Evolutionary conservation across 2,888 invertebrate genomes (phyloP).

Genomic region (Yponomeuta sedellus): DNA sequence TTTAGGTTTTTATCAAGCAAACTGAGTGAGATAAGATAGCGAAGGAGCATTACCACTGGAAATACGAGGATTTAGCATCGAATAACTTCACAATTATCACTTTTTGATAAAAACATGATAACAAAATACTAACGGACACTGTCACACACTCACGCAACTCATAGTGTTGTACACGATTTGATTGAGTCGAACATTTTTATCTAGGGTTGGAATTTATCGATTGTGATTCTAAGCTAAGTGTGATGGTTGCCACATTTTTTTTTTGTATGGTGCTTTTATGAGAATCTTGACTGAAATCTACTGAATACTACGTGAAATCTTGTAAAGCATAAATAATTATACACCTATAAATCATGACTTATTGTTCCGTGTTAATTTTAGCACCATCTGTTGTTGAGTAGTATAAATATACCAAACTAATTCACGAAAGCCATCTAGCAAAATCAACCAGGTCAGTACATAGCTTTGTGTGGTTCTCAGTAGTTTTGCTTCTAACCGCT

Average conservation of each 20-base stretch:
- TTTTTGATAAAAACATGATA: slow-evolving; percentile 74
- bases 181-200: background rate
- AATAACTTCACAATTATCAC: slow-evolving; percentile 63
- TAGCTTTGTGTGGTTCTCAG: background rate
- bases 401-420: background rate
- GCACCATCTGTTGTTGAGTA: background rate
- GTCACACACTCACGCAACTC: slow-evolving; percentile 25
- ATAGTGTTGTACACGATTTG: slow-evolving; percentile 42
- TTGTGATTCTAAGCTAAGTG: slow-evolving; percentile 20
- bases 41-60: slow-evolving; percentile 62
- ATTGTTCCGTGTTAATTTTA: background rate
- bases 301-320: too few species aligned
- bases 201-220: slow-evolving; percentile 18
- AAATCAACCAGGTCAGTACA: background rate
- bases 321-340: too few species aligned
- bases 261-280: background rate
- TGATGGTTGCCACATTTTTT: background rate
- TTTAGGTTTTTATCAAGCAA: slow-evolving; percentile 35
- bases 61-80: slow-evolving; percentile 54
- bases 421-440: background rate
- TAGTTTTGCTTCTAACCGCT: background rate
- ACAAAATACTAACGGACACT: slow-evolving; percentile 48
- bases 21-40: slow-evolving; percentile 55
- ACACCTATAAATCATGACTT: too few species aligned
- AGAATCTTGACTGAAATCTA: too few species aligned